Evolutionary conservation across 2,888 invertebrate species (phyloP).

Genomic region (Nymphalis c-album): DNA sequence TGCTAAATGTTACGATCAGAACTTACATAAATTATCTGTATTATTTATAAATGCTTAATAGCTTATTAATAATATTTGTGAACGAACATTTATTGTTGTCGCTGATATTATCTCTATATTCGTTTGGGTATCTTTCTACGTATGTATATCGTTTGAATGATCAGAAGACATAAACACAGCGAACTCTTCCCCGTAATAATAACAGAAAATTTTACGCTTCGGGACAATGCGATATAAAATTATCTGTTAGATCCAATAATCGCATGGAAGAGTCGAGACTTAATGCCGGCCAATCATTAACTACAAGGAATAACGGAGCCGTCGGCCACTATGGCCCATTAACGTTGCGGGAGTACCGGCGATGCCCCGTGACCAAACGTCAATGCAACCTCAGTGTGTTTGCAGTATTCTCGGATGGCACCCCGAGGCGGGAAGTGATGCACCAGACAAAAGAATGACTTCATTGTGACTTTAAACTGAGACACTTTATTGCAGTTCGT

Average conservation of each 20-base stretch:
- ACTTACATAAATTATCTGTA: not conserved
- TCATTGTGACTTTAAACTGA: slow-evolving; percentile 66
- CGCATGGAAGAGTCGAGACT: slow-evolving; percentile 78
- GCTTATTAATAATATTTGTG: too few species aligned
- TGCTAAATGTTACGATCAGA: slow-evolving; percentile 1
- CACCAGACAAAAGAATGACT: slow-evolving; percentile 73
- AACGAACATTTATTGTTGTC: not conserved
- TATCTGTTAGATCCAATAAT: slow-evolving; percentile 82
- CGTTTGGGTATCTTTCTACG: not conserved
- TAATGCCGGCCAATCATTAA: slow-evolving; percentile 82
- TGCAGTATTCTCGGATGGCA: slow-evolving; percentile 56
- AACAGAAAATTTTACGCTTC: slow-evolving; percentile 81
- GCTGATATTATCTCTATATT: not conserved
- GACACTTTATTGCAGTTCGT: slow-evolving; percentile 62
- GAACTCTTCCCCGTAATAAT: slow-evolving; percentile 63
- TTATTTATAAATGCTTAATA: too few species aligned
- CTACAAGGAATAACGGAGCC: slow-evolving; percentile 81
- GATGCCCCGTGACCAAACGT: slow-evolving; percentile 79
- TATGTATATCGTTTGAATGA: slow-evolving; percentile 18
- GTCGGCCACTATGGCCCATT: slow-evolving; percentile 65
- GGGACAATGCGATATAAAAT: slow-evolving; percentile 81
- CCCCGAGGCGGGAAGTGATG: slow-evolving; percentile 62
- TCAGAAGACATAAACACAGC: slow-evolving; percentile 25
- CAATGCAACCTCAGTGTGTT: slow-evolving; percentile 68
- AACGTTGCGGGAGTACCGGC: slow-evolving; percentile 53